Base-by-base conservation (phyloP, 2,113 vertebrate genomes). In the Notarius quadriscutis region DNA sequence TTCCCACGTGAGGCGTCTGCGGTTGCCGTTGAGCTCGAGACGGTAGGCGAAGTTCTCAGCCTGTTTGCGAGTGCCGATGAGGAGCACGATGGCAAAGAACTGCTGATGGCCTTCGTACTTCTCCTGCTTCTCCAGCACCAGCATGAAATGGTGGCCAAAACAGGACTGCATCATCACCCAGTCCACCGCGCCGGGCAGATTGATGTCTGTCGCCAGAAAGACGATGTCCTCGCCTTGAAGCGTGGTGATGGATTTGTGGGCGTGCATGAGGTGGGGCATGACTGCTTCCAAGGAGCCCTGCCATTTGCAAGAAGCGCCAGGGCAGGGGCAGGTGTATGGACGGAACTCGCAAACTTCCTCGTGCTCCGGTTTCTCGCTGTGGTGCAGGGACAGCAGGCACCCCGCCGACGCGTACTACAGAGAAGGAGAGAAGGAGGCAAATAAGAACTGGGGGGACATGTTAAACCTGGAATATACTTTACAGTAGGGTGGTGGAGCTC, bases 91-190 rank as follows among this genome's bases (percentile, higher is more conserved):
- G 11, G 95, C 95, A 15, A 96, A 96, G 92, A 96, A 96, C 92
- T 95, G 95, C 91, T 95, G 95, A 87, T 95, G 95, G 67, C 94
- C 95, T 62, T 95, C 94, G 62, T 94, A 96, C 89, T 95, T 95
- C 92, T 95, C 95, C 91, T 95, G 95, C 90, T 96, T 96, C 91
- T 96, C 95, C 89, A 96, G 89, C 4, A 96, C 95, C 90, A 96
- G 91, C 95, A 96, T 95, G 92, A 96, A 96, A 92, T 95, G 95
- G 87, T 95, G 95, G 53, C 94, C 95, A 85, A 96, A 96, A 51
- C 95, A 96, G 6, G 94, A 95, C 92, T 96, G 95, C 95, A 96
- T 95, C 95, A 96, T 96, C 85, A 96, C 95, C 95, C 95, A 96
- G 94, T 96, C 95, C 83, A 95, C 95, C 0, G 94, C 94, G 2